Evolutionary conservation across 2,888 invertebrate species (phyloP), one percentile per base, ranked within the genome.

Genomic region (Hydroisotoma schaefferi): DNA sequence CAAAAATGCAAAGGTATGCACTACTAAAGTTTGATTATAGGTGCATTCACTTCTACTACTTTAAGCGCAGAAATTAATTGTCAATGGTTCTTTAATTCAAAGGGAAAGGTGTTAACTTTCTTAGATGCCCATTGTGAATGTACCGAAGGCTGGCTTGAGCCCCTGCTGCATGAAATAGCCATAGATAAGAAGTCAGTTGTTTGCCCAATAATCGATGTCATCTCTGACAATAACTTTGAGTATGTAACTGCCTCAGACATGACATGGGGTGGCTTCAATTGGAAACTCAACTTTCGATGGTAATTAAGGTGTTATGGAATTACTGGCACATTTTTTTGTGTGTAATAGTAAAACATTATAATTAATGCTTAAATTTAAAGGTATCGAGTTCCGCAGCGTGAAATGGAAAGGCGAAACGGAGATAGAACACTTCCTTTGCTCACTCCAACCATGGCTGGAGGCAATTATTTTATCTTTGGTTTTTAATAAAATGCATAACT

Each of bases 371-470:
- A 59, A 28, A 12, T 53, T 68, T 71, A 6, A 72, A 90, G 92
- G 91, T 99, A 99, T 79, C 86, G 95, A 61, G 98, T 99, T 25
- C 97, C 99, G 0, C 92, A 94, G 76, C 83, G 98, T 70, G 99
- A 99, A 81, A 90, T 97, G 88, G 86, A 90, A 60, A 83, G 99
- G 51, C 82, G 98, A 69, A 89, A 90, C 59, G 89, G 92, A 18
- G 98, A 99, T 77, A 83, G 95, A 65, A 94, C 94, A 1, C 84
- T 90, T 12, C 94, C 98, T 0, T 80, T 97, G 29, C 85, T 90
- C 69, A 95, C 98, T 0, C 98, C 98, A 0, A 98, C 98, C 0
- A 98, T 98, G 97, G 95, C 98, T 12, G 98, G 98, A 58, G 98
- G n/a, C n/a, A n/a, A n/a, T n/a, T n/a, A n/a, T n/a, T n/a, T n/a